Base-by-base conservation (phyloP, 2,797 vertebrate species). In the Anas capensis region DNA sequence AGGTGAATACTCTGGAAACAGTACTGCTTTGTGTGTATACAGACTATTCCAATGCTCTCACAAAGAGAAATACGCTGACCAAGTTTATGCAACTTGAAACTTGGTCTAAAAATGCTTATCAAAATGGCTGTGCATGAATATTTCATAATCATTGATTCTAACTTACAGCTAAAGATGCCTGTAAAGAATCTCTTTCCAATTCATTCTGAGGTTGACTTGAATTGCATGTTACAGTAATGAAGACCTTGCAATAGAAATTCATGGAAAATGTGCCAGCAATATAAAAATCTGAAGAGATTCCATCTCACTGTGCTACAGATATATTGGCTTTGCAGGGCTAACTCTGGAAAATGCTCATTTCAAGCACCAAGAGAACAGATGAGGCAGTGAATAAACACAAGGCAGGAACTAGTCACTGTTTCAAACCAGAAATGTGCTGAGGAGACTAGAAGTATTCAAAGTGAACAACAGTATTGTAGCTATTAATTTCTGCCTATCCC, bases 151-250 rank as follows among this genome's bases (percentile, higher is more conserved):
- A 84, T 60, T 0, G 0, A 84, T 69, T 82, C 29, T 16, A 78
- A 36, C 34, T 90, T 76, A 72, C 58, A 82, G 75, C 86, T 48
- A 83, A 92, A 90, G 76, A 76, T 72, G 65, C 51, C 79, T 90
- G 36, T 78, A 87, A 89, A 85, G 60, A 73, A 78, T 12, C n/a
- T 78, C 82, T 44, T 57, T 26, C 69, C 79, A 76, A 13, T 83
- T 69, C 31, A 60, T 66, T 72, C 87, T 11, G 34, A 58, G 65
- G 66, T 4, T 91, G 71, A 71, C 58, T 73, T 64, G 29, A 14
- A 31, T 86, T 66, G 82, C 66, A 77, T 8, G 40, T n/a, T 31
- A 46, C 73, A 75, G 69, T 65, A 87, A 61, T 46, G 71, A 78
- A 71, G 51, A 61, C 24, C 24, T 62, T 20, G 40, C 70, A 64